phyloP scores from a whole-genome alignment of 2,797 vertebrate species.

The Anisognathus igniventris region DNA sequence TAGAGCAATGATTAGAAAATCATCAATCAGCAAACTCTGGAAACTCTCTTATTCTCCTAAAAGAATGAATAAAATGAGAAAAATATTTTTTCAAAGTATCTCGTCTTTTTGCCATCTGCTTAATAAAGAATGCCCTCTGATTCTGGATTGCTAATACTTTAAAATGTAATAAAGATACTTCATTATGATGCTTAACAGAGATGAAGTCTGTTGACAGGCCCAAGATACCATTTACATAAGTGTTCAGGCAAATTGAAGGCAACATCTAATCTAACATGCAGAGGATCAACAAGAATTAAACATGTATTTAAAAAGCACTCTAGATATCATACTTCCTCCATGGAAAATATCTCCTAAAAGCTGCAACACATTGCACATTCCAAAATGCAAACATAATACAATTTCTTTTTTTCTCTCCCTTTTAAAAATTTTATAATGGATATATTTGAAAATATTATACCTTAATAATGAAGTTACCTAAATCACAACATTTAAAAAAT shows the following conservation, averaged over 20 bases:
- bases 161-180: neutral
- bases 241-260: neutral
- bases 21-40: neutral
- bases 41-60: neutral
- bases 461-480: neutral
- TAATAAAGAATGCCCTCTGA: neutral
- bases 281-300: conserved; percentile 12
- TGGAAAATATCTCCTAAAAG: neutral
- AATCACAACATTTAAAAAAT: neutral
- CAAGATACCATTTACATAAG: neutral
- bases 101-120: neutral
- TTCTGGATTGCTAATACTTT: neutral
- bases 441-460: neutral
- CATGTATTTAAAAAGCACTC: conserved; percentile 1
- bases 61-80: neutral
- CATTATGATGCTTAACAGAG: neutral
- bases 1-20: neutral
- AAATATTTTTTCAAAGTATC: neutral
- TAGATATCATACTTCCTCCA: neutral
- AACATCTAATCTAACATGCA: neutral
- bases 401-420: neutral
- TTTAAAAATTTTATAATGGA: neutral
- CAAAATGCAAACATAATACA: neutral
- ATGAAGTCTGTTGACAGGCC: neutral
- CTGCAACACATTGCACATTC: neutral